phyloP scores from a whole-genome alignment of 1,140 invertebrate genomes.

The Heliconius hermathena region DNA sequence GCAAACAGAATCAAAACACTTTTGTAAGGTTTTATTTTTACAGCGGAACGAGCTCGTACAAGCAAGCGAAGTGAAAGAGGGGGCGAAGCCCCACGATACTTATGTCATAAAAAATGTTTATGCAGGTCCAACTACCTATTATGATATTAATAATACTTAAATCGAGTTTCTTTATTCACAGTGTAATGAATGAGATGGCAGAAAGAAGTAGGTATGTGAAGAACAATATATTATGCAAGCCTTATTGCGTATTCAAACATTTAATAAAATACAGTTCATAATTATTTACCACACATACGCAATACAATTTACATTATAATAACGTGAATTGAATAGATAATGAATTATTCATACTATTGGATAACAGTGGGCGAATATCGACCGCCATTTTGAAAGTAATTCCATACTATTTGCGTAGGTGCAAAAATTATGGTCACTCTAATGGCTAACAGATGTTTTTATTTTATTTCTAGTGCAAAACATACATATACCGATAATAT shows the following conservation, averaged over 20 bases:
- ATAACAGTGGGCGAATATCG: constrained; percentile 62
- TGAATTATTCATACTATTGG: constrained; percentile 48
- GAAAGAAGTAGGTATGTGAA: background rate
- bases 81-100: too few relatives aligned
- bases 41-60: too few relatives aligned
- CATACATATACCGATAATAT: background rate
- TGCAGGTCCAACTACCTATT: too few relatives aligned
- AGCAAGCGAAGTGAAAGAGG: too few relatives aligned
- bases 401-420: constrained; percentile 58
- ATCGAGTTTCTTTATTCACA: too few relatives aligned
- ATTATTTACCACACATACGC: constrained; percentile 26
- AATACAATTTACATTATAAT: constrained; percentile 38
- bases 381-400: constrained; percentile 67
- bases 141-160: too few relatives aligned
- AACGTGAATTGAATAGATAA: constrained; percentile 33
- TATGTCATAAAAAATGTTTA: too few relatives aligned
- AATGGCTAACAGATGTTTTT: constrained; percentile 27
- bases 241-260: constrained; percentile 7
- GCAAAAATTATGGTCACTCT: constrained; percentile 57
- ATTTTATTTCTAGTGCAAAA: background rate
- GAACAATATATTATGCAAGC: constrained; percentile 12
- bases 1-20: too few relatives aligned
- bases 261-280: constrained; percentile 25
- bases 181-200: background rate
- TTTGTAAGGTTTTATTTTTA: too few relatives aligned